Conservation (phyloP, 2,888 invertebrate species). For the Unio delphinus region DNA sequence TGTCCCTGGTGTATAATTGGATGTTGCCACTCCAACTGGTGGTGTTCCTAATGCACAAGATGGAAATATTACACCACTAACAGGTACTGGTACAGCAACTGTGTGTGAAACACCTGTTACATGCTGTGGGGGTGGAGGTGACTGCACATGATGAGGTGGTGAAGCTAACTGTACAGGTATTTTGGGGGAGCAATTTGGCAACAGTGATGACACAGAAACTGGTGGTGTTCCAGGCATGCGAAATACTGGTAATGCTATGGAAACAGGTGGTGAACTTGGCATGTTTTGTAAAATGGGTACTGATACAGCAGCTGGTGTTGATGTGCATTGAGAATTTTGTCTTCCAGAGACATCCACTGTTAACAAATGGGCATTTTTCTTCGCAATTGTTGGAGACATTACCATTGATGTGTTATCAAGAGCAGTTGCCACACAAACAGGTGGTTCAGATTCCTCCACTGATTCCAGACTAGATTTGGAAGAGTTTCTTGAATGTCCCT, state of each 20-base stretch:
- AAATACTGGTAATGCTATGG: conserved; percentile 1
- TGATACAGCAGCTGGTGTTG: too few species aligned
- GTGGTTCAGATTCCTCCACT: conserved; percentile 19
- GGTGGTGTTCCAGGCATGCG: conserved; percentile 23
- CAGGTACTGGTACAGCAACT: conserved; percentile 4
- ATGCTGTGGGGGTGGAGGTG: conserved; percentile 27
- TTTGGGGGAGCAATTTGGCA: conserved; percentile 8
- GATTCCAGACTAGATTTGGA: conserved; percentile 37
- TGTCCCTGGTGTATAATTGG: conserved; percentile 5
- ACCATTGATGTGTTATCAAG: too few species aligned
- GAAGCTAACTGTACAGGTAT: conserved; percentile 9
- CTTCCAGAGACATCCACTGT: too few species aligned
- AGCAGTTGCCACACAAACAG: too few species aligned
- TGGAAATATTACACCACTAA: conserved; percentile 13
- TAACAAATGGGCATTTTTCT: too few species aligned
- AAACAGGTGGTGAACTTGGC: too few species aligned
- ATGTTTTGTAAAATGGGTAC: too few species aligned
- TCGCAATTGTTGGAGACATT: too few species aligned
- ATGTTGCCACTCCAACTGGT: conserved; percentile 8
- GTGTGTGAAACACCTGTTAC: conserved; percentile 3
- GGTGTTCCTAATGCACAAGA: conserved; percentile 1
- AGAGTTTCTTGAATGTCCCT: conserved; percentile 30
- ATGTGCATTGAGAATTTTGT: too few species aligned
- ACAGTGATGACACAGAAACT: conserved; percentile 20
- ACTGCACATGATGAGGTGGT: conserved; percentile 6